These are phyloP conservation scores for Bursaphelenchus okinawaensis DNA, from an alignment of 2,888 invertebrate species.

Conservation along the genomic window DNA sequence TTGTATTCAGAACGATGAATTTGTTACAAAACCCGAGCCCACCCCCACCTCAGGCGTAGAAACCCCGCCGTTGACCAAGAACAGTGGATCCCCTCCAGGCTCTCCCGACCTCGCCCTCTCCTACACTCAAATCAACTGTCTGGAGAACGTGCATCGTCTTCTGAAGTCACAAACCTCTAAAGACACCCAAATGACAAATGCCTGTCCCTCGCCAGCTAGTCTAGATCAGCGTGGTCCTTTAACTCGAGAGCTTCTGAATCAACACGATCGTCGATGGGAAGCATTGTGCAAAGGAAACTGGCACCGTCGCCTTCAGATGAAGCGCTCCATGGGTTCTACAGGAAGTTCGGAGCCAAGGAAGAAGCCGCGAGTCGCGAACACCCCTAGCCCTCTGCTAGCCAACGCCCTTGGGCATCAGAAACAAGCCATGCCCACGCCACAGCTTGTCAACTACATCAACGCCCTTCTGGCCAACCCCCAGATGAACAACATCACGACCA, in stretches of 20 bases:
- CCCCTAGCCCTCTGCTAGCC: not conserved
- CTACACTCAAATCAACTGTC: slow-evolving; percentile 47
- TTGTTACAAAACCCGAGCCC: not conserved
- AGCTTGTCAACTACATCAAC: slow-evolving; percentile 8
- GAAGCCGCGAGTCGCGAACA: slow-evolving; percentile 3
- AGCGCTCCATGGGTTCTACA: slow-evolving; percentile 14
- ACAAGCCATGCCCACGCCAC: not conserved
- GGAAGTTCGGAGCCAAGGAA: not conserved
- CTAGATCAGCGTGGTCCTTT: too few species aligned
- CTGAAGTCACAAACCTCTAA: slow-evolving; percentile 40
- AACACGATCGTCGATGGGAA: slow-evolving; percentile 50
- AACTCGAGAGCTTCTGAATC: slow-evolving; percentile 45
- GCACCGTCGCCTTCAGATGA: slow-evolving; percentile 30
- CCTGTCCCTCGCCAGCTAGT: slow-evolving; percentile 13
- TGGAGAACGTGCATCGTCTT: slow-evolving; percentile 56
- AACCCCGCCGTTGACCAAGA: slow-evolving; percentile 8
- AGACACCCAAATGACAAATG: too few species aligned
- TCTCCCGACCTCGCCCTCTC: slow-evolving; percentile 13
- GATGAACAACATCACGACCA: not conserved
- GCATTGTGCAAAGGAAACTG: slow-evolving; percentile 50
- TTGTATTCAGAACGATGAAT: not conserved
- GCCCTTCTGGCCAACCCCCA: not conserved
- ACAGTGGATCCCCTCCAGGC: not conserved
- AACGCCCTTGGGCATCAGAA: not conserved
- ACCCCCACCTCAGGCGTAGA: not conserved